Evolutionary conservation across 2,888 invertebrate genomes (phyloP).

Genomic region (Lasioglossum lativentre): DNA sequence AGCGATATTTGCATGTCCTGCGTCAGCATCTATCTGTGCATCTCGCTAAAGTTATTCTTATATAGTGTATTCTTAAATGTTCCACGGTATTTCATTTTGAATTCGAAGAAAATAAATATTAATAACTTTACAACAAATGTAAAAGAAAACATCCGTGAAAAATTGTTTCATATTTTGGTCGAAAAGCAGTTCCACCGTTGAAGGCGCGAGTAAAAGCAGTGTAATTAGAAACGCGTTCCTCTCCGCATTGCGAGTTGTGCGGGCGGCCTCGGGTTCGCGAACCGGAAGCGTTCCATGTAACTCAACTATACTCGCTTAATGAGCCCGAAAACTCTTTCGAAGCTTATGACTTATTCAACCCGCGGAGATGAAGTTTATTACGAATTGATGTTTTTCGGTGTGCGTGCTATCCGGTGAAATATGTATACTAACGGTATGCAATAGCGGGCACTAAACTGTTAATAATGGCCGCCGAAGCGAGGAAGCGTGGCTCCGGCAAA

Average conservation of each 20-base stretch:
- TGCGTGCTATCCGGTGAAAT: not conserved
- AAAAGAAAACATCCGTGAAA: not conserved
- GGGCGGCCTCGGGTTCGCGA: not conserved
- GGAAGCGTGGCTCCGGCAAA: not conserved
- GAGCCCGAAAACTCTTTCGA: constrained; percentile 17
- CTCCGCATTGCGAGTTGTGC: not conserved
- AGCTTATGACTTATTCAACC: constrained; percentile 9
- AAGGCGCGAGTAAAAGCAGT: not conserved
- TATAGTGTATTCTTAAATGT: not conserved
- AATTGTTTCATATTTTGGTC: not conserved
- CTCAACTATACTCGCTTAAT: constrained; percentile 14
- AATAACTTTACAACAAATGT: no score
- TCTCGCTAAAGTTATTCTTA: not conserved
- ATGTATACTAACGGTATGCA: not conserved
- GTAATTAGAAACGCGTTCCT: not conserved
- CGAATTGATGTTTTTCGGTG: not conserved
- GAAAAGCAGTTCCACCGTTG: not conserved
- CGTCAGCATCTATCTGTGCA: no score
- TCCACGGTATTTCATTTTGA: not conserved
- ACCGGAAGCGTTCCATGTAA: constrained; percentile 18
- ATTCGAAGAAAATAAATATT: not conserved
- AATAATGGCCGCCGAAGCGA: not conserved
- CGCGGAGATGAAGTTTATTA: not conserved
- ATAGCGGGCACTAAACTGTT: not conserved
- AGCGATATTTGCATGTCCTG: no score